phyloP scores from a whole-genome alignment of 2,797 vertebrate genomes.

The Psittacula echo region DNA sequence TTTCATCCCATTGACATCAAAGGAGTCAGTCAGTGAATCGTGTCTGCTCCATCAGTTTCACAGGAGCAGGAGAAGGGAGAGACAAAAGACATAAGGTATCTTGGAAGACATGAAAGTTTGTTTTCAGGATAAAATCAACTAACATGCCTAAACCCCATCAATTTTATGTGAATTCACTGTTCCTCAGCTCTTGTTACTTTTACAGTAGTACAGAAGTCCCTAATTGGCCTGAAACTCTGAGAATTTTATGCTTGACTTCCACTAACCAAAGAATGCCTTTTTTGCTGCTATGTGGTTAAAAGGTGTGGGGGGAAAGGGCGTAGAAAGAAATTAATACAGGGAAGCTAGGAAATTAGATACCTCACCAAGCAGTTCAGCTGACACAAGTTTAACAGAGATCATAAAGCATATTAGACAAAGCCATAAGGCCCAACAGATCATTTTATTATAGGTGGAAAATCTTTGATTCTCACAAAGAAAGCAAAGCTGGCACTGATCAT shows the following conservation, averaged over 20 bases:
- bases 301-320: rapidly evolving
- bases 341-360: background rate
- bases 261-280: background rate
- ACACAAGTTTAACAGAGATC: background rate
- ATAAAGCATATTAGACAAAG: background rate
- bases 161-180: background rate
- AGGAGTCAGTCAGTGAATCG: background rate
- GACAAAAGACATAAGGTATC: background rate
- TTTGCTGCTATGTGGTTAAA: background rate
- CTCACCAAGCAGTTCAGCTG: background rate
- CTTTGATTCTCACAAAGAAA: background rate
- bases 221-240: background rate
- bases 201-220: background rate
- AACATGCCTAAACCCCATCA: background rate
- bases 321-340: background rate
- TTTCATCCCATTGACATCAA: conserved; percentile 52
- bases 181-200: background rate
- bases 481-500: background rate
- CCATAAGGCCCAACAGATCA: background rate
- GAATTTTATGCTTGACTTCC: background rate
- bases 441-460: background rate
- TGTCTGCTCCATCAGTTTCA: background rate
- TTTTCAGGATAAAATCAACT: background rate
- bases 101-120: background rate
- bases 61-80: background rate